A percentile compares a stretch with the other conserved stretches of the same genome.
Evolutionary conservation across 2,888 invertebrate species (phyloP).

Genomic region (Eristalis intricaria): DNA sequence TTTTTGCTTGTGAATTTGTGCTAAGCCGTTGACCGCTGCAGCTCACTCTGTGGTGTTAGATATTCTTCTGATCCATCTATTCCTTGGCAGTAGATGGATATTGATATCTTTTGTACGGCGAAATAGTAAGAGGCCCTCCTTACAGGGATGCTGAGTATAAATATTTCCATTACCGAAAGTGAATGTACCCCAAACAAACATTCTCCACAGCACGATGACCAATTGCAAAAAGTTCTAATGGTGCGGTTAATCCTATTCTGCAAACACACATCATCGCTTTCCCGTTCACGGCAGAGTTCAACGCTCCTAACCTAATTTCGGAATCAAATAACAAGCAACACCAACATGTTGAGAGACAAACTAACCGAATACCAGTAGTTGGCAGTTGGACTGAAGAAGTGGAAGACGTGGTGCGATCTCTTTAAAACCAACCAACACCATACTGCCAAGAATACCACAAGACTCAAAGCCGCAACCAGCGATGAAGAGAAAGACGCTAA

Average conservation of each 20-base stretch:
- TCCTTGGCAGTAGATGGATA: neutral
- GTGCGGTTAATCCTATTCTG: constrained; percentile 3
- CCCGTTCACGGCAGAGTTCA: constrained; percentile 76
- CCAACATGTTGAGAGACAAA: constrained; percentile 35
- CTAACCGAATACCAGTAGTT: constrained; percentile 50
- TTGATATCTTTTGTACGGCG: neutral
- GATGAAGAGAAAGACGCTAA: constrained; percentile 49
- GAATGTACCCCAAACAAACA: neutral
- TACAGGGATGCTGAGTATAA: neutral
- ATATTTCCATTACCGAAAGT: constrained; percentile 27
- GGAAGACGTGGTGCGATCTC: constrained; percentile 48
- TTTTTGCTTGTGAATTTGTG: constrained; percentile 77
- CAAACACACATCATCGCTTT: constrained; percentile 44
- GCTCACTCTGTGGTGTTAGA: constrained; percentile 10
- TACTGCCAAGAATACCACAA: constrained; percentile 26
- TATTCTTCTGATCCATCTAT: neutral
- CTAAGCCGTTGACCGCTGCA: constrained; percentile 81
- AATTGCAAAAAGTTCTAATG: constrained; percentile 16
- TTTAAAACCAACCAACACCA: constrained; percentile 52
- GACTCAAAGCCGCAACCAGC: constrained; percentile 21
- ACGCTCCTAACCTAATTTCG: constrained; percentile 81
- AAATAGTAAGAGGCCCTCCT: neutral
- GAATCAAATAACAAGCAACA: constrained; percentile 76
- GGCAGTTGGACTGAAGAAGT: constrained; percentile 49
- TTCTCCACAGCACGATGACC: neutral